Conservation (phyloP, 1,140 invertebrate genomes). For the Drosophila prosaltans region DNA sequence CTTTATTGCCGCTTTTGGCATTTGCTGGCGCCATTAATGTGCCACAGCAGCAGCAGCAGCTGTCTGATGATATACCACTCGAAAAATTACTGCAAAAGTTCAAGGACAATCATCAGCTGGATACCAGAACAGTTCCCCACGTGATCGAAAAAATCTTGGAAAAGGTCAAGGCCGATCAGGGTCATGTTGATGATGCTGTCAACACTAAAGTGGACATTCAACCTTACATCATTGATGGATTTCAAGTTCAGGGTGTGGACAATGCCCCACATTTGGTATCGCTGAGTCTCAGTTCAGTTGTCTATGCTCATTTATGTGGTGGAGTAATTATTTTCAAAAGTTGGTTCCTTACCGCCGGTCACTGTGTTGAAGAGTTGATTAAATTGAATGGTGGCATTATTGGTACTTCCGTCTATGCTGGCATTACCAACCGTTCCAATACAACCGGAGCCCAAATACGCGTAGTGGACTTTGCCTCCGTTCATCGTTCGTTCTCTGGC, state of each 20-base stretch:
- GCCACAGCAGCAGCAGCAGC: conserved; percentile 6
- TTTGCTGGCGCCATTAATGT: conserved; percentile 11
- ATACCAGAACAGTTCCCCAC: background rate
- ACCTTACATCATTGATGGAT: conserved; percentile 60
- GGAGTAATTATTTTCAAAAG: conserved; percentile 85
- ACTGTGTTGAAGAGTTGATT: conserved; percentile 80
- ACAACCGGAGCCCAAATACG: conserved; percentile 63
- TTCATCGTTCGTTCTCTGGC: conserved; percentile 63
- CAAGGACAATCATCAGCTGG: conserved; percentile 21
- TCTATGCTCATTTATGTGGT: conserved; percentile 86
- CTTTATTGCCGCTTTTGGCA: conserved; percentile 3
- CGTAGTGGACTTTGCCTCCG: conserved; percentile 64
- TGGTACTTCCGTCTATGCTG: conserved; percentile 63
- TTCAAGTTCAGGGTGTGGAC: conserved; percentile 68
- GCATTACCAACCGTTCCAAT: conserved; percentile 64
- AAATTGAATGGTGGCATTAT: conserved; percentile 46
- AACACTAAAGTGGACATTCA: conserved; percentile 26
- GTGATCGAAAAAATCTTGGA: conserved; percentile 19
- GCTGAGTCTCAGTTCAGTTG: conserved; percentile 83
- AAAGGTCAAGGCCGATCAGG: conserved; percentile 7
- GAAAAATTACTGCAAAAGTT: conserved; percentile 27
- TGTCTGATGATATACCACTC: background rate
- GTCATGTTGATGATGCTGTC: background rate
- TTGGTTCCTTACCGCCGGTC: conserved; percentile 86
- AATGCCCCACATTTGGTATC: conserved; percentile 86